A percentile compares a stretch with the other conserved stretches of the same genome.
Evolutionary conservation across 2,888 invertebrate species (phyloP).

Genomic region (Mimas tiliae): DNA sequence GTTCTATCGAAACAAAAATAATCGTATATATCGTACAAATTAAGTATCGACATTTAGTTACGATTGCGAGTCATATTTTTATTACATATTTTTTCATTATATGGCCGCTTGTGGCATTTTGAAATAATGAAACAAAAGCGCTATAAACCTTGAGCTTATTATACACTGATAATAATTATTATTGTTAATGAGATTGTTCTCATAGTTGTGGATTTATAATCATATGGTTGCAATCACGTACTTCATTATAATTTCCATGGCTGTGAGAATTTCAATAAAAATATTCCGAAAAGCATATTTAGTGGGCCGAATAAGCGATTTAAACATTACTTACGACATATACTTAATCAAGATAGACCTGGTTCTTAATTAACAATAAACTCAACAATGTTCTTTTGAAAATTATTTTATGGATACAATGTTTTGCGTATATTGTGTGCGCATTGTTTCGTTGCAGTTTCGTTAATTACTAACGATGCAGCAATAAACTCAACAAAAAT

Average conservation of each 20-base stretch:
- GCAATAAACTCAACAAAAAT: conserved; percentile 43
- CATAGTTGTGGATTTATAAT: conserved; percentile 20
- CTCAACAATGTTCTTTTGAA: conserved; percentile 43
- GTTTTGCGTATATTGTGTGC: conserved; percentile 26
- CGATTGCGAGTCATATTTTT: background rate
- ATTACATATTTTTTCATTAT: background rate
- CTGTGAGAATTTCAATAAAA: conserved; percentile 39
- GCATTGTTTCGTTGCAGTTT: conserved; percentile 51
- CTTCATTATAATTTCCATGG: conserved; percentile 32
- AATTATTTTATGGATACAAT: conserved; percentile 42
- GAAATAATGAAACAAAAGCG: conserved; percentile 28
- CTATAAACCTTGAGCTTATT: conserved; percentile 24
- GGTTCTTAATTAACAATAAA: conserved; percentile 48
- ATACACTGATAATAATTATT: conserved; percentile 20
- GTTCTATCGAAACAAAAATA: too few species aligned
- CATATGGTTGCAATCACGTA: conserved; percentile 17
- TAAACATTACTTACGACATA: conserved; percentile 43
- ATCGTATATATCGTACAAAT: too few species aligned
- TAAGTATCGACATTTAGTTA: background rate
- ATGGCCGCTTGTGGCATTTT: background rate
- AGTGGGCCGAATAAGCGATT: background rate
- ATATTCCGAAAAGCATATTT: conserved; percentile 26
- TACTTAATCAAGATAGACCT: conserved; percentile 43
- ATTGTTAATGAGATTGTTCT: conserved; percentile 27
- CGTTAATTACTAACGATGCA: conserved; percentile 51